These are phyloP conservation scores for Actinostola sp. DNA, from an alignment of 92 coral and sea anemone genomes.

Conservation along the genomic window DNA sequence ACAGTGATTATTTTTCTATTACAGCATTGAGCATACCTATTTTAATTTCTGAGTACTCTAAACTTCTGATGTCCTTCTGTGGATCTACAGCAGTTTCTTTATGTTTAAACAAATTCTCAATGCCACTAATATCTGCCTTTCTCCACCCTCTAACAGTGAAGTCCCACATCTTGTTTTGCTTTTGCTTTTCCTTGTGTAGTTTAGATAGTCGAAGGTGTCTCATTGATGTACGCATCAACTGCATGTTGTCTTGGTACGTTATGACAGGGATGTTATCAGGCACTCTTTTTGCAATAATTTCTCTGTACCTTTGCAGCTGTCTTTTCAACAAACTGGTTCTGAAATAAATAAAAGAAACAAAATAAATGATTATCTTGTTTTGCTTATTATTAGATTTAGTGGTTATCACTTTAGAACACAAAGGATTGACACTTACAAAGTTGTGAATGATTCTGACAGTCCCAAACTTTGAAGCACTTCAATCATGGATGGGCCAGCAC, in stretches of 20 bases:
- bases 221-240: slow-evolving; percentile 42
- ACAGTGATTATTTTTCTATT: no score
- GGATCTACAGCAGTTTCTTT: slow-evolving; percentile 18
- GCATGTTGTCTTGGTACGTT: slow-evolving; percentile 56
- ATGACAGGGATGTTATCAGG: slow-evolving; percentile 25
- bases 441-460: slow-evolving; percentile 29
- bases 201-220: slow-evolving; percentile 55
- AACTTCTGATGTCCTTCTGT: slow-evolving; percentile 21
- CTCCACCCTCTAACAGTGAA: slow-evolving; percentile 46
- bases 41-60: slow-evolving; percentile 31
- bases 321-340: slow-evolving; percentile 27
- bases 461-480: slow-evolving; percentile 23
- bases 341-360: no score
- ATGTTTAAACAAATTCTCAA: slow-evolving; percentile 33
- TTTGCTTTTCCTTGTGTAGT: slow-evolving; percentile 30
- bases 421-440: slow-evolving; percentile 21
- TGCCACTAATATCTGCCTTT: slow-evolving; percentile 35
- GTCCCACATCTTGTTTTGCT: slow-evolving; percentile 44
- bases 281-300: slow-evolving; percentile 19
- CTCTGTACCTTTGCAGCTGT: slow-evolving; percentile 39
- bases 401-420: neutral
- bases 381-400: no score
- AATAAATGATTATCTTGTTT: no score
- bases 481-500: slow-evolving; percentile 41
- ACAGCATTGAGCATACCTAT: no score